Conservation (phyloP, 2,797 vertebrate genomes). For the Protosalanx chinensis region DNA sequence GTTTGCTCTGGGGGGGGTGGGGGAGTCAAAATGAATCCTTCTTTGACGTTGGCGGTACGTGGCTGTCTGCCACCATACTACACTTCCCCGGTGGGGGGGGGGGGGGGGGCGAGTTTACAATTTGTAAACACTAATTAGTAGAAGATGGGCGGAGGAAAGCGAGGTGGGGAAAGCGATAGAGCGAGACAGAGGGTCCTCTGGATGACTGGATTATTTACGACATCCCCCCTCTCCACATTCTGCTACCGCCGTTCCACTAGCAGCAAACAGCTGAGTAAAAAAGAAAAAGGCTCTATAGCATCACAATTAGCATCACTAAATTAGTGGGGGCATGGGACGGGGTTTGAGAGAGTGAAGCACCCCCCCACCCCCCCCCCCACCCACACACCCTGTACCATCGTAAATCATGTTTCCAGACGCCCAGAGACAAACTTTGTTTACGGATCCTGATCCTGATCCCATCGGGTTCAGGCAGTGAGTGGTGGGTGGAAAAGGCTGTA, state of each 20-base stretch:
- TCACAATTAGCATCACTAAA: conserved; percentile 61
- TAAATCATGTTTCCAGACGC: conserved; percentile 34
- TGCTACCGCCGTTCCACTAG: conserved; percentile 40
- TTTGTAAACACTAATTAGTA: conserved; percentile 71
- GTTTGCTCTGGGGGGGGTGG: conserved; percentile 35
- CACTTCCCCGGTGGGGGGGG: conserved; percentile 49
- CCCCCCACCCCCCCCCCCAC: conserved; percentile 7
- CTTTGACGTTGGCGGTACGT: conserved; percentile 49
- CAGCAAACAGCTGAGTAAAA: conserved; percentile 41
- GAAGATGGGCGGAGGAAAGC: conserved; percentile 22
- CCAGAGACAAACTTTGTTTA: conserved; percentile 23
- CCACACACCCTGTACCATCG: conserved; percentile 7
- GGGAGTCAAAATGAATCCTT: conserved; percentile 46
- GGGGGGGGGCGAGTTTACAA: conserved; percentile 53
- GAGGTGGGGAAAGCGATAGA: conserved; percentile 26
- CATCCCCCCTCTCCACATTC: conserved; percentile 17
- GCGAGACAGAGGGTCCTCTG: conserved; percentile 36
- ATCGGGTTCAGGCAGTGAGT: neutral
- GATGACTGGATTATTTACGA: conserved; percentile 66
- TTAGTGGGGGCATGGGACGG: conserved; percentile 43
- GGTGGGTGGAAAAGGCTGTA: neutral
- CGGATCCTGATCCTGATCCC: neutral
- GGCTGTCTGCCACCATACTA: conserved; percentile 52
- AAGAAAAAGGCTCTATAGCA: conserved; percentile 50
- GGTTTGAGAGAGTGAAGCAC: conserved; percentile 35